phyloP scores from a whole-genome alignment of 2,888 invertebrate genomes.

The Orchesella flavescens region DNA sequence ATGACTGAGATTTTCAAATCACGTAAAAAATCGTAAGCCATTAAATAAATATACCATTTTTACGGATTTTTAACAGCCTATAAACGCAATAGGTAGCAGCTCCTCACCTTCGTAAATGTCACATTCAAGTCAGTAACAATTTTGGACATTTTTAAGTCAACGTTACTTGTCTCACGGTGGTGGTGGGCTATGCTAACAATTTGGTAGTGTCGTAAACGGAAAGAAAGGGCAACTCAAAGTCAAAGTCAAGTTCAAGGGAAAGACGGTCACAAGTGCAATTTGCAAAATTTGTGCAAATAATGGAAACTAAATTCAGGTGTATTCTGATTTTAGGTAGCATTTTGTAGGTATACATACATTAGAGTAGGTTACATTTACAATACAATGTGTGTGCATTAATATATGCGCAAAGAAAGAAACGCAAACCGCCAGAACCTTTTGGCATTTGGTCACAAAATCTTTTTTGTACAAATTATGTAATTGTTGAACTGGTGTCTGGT shows the following conservation, averaged over 20 bases:
- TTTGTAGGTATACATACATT: too few relatives aligned
- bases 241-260: conserved; percentile 41
- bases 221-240: conserved; percentile 7
- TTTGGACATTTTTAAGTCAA: conserved; percentile 10
- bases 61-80: not conserved
- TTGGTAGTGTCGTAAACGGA: not conserved
- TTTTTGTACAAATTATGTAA: not conserved
- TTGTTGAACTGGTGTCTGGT: not conserved
- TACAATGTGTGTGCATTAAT: too few relatives aligned
- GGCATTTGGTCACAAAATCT: too few relatives aligned
- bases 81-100: not conserved
- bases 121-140: conserved; percentile 1
- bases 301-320: too few relatives aligned
- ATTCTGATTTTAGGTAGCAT: too few relatives aligned
- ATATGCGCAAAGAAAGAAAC: too few relatives aligned
- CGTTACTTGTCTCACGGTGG: not conserved
- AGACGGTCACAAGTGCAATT: not conserved
- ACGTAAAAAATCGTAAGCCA: conserved; percentile 32
- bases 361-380: too few relatives aligned
- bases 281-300: not conserved
- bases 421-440: not conserved
- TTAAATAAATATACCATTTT: not conserved
- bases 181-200: not conserved
- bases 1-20: conserved; percentile 29
- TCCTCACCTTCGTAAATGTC: not conserved